These are phyloP conservation scores for Acanthochromis polyacanthus DNA, from an alignment of 2,113 vertebrate species.

Conservation along the genomic window DNA sequence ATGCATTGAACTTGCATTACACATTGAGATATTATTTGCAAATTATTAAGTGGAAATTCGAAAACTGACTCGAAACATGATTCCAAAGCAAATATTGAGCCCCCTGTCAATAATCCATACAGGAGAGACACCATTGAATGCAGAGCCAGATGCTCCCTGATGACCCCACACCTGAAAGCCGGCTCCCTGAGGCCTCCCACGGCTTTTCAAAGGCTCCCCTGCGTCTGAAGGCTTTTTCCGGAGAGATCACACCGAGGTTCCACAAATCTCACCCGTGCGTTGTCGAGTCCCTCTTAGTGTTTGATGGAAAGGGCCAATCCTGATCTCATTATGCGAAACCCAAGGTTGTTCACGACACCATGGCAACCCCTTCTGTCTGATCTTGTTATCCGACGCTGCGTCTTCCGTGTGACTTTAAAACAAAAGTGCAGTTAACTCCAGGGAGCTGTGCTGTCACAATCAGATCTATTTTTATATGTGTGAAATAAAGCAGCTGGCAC, in stretches of 20 bases:
- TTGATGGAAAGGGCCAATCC: slow-evolving; percentile 20
- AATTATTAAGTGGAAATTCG: no score
- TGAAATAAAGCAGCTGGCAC: slow-evolving; percentile 21
- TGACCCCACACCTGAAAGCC: slow-evolving; percentile 41
- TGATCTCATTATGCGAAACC: slow-evolving; percentile 38
- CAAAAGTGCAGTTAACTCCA: slow-evolving; percentile 28
- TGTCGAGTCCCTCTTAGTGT: slow-evolving; percentile 26
- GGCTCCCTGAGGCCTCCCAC: slow-evolving; percentile 10
- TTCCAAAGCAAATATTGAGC: not conserved
- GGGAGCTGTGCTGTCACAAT: slow-evolving; percentile 14
- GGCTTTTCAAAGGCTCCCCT: slow-evolving; percentile 60
- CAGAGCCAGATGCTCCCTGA: slow-evolving; percentile 33
- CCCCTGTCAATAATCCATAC: not conserved
- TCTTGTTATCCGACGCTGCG: slow-evolving; percentile 34
- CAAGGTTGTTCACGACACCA: slow-evolving; percentile 26
- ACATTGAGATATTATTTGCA: no score
- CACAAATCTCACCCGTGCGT: slow-evolving; percentile 76
- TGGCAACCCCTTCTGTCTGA: slow-evolving; percentile 24
- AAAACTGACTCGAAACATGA: not conserved
- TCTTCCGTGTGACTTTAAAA: slow-evolving; percentile 31
- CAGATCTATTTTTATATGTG: slow-evolving; percentile 26
- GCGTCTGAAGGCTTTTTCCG: slow-evolving; percentile 37
- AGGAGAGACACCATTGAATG: not conserved
- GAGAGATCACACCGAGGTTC: slow-evolving; percentile 72
- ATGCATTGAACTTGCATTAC: no score